A percentile compares a stretch with the other conserved stretches of the same genome.
These are phyloP conservation scores for Acanthis flammea DNA, from an alignment of 2,797 vertebrate species.

Conservation along the genomic window DNA sequence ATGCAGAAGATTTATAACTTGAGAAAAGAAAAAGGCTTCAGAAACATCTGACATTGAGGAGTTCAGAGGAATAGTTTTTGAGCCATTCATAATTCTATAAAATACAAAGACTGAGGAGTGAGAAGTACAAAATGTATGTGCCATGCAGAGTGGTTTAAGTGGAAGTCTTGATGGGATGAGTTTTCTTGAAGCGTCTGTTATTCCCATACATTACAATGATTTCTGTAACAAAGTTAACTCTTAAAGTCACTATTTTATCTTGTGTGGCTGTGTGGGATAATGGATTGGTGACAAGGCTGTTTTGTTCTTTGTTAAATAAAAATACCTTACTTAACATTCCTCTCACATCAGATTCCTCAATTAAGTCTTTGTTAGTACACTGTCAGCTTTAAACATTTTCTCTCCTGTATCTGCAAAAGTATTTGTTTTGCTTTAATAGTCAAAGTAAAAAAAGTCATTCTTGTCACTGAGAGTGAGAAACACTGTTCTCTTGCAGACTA, in stretches of 20 bases:
- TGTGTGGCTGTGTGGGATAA: neutral
- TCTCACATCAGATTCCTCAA: neutral
- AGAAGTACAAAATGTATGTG: neutral
- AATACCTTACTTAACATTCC: neutral
- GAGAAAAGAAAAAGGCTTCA: neutral
- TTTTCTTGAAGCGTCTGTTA: neutral
- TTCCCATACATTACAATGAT: neutral
- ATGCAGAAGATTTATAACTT: neutral
- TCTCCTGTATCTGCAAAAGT: neutral
- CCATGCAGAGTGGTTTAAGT: neutral
- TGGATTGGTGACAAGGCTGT: neutral
- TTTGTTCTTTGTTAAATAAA: neutral
- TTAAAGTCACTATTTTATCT: neutral
- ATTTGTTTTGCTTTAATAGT: slow-evolving; percentile 12
- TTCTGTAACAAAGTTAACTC: neutral
- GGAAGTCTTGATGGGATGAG: neutral
- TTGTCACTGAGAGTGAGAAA: slow-evolving; percentile 17
- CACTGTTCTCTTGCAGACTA: slow-evolving; percentile 79
- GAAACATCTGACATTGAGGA: neutral
- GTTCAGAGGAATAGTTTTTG: neutral
- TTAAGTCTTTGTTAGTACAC: slow-evolving; percentile 7
- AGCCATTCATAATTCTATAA: neutral
- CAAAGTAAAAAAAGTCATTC: slow-evolving; percentile 24
- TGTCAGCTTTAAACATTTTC: neutral
- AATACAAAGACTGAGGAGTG: neutral